Evolutionary conservation across 2,113 vertebrate species (phyloP).

Genomic region (Rhinoderma darwinii): DNA sequence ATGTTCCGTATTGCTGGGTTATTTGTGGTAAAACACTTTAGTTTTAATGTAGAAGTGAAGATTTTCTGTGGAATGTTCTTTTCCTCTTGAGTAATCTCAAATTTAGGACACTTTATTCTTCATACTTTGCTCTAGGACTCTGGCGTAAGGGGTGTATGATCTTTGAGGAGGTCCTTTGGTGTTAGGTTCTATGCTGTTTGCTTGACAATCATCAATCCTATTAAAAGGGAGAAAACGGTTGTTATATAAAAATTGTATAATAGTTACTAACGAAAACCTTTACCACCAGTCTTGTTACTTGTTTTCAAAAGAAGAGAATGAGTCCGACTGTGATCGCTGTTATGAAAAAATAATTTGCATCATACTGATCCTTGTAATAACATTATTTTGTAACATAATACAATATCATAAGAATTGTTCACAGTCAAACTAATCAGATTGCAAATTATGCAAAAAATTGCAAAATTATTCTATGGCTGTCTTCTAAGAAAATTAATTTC

Average conservation of each 20-base stretch:
- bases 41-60: not conserved
- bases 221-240: not conserved
- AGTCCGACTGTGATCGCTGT: not conserved
- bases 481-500: not conserved
- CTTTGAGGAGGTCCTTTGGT: constrained; percentile 61
- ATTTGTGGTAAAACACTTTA: not conserved
- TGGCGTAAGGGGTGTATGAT: constrained; percentile 84
- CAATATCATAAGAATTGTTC: not conserved
- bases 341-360: not conserved
- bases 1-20: not conserved
- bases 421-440: not conserved
- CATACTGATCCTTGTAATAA: not conserved
- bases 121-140: constrained; percentile 82
- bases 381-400: too few species aligned
- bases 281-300: too few species aligned
- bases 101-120: constrained; percentile 64
- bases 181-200: not conserved
- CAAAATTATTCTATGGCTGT: not conserved
- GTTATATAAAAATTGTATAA: not conserved
- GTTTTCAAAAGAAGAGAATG: not conserved
- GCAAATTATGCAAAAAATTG: too few species aligned
- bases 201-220: not conserved
- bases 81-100: not conserved
- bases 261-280: too few species aligned
- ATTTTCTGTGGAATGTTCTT: not conserved